Conservation (phyloP, 2,113 vertebrate species). For the Microcebus ravelobensis region DNA sequence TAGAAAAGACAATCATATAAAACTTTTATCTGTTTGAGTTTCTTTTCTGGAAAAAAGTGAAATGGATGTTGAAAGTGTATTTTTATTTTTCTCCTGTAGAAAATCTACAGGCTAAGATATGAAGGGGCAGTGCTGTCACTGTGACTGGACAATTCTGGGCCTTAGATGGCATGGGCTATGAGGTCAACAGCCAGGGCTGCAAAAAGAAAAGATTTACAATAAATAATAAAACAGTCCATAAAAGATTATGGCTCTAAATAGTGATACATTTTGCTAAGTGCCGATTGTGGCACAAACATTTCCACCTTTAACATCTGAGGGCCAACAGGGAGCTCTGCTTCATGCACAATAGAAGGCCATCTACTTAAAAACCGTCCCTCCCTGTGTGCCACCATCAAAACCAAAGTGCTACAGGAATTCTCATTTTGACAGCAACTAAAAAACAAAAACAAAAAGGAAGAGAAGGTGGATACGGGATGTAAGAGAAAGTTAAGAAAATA, state of each 20-base stretch:
- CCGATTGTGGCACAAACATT: neutral
- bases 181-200: neutral
- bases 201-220: conserved; percentile 54
- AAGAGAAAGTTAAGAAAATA: neutral
- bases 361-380: neutral
- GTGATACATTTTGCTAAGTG: conserved; percentile 57
- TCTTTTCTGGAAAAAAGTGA: neutral
- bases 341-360: neutral
- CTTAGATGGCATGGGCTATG: neutral
- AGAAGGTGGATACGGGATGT: neutral
- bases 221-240: conserved; percentile 60
- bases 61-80: neutral
- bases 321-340: neutral
- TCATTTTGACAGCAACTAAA: neutral
- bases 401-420: accelerated
- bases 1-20: neutral
- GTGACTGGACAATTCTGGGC: neutral
- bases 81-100: conserved; percentile 1
- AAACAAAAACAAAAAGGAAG: neutral
- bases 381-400: neutral
- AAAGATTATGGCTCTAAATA: conserved; percentile 54
- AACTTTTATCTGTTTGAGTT: neutral
- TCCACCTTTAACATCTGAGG: conserved; percentile 41
- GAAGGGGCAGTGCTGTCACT: neutral
- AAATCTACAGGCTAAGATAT: neutral